Percentiles rank a stretch among this genome's conserved stretches.
phyloP scores from a whole-genome alignment of 2,113 vertebrate genomes.

The Phrynosoma blainvillii region DNA sequence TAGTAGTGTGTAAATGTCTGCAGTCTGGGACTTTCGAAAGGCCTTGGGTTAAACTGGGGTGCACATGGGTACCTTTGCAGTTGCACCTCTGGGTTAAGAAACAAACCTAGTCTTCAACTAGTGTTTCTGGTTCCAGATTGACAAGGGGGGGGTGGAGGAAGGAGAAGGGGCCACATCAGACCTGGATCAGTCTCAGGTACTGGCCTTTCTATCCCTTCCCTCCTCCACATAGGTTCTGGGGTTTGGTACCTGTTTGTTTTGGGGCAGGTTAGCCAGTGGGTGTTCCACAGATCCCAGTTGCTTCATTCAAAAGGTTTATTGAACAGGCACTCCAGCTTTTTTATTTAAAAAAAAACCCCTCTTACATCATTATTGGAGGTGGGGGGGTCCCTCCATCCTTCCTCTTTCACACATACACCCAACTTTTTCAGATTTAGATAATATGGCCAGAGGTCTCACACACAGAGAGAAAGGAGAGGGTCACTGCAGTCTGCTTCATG shows the following conservation, averaged over 20 bases:
- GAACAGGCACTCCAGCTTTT: constrained; percentile 9
- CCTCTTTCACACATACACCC: background rate
- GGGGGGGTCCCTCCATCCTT: no score
- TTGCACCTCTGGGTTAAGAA: background rate
- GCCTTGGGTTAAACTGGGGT: background rate
- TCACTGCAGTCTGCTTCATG: background rate
- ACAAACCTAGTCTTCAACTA: constrained; percentile 2
- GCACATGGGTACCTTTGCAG: background rate
- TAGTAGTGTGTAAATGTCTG: background rate
- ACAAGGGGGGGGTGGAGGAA: background rate
- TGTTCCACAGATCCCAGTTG: background rate
- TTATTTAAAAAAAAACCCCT: no score
- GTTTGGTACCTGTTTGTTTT: background rate
- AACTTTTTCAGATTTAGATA: background rate
- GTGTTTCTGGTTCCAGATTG: background rate
- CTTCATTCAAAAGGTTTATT: constrained; percentile 16
- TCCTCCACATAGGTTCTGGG: background rate
- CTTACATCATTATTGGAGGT: background rate
- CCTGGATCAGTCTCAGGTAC: constrained; percentile 62
- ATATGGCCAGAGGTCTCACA: background rate
- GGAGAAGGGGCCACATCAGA: constrained; percentile 51
- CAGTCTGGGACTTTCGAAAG: background rate
- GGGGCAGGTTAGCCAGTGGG: background rate
- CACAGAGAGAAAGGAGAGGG: constrained; percentile 6
- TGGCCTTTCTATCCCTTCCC: constrained; percentile 42